Base-by-base conservation (phyloP, 2,113 vertebrate species). In the Leuciscus idus region DNA sequence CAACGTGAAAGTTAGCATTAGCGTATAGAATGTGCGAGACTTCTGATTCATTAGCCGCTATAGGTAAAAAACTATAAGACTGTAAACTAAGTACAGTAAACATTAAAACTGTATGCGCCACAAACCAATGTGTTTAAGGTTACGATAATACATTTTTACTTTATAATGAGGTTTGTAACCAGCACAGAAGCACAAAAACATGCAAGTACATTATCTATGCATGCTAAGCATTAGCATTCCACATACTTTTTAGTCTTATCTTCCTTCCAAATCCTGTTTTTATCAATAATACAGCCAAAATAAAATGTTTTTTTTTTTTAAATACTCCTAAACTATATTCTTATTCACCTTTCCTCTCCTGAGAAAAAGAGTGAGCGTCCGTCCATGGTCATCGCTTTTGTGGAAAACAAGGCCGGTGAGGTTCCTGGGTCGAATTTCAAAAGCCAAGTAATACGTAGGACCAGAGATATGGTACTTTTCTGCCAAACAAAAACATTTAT, bases 391-490 rank as follows among this genome's bases (percentile, higher is more conserved):
- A 81, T 87, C 92, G 81, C 91, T 93, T 6, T 92, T 62, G 30
- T 97, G 93, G 78, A 97, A 93, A 30, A 98, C 92, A 9, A 97
- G 83, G 33, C 96, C 95, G 1, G 92, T 93, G 28, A 93, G 91
- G 77, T 93, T 93, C 87, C 91, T 95, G 15, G 97, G 96, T 10
- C 92, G 95, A 87, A 97, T 88, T 79, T 94, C 93, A 83, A 98
- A 96, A 78, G 89, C 85, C 64, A 98, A 91, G 83, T 91, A 91
- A 89, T 97, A 96, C 46, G 94, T 92, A 30, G 93, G 85, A 57
- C 91, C 94, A 87, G 92, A 26, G 12, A 85, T 83, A 26, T 95
- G 91, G 85, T 88, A 66, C n/a, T 93, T 89, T 77, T 95, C 96
- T 97, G 76, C 12, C 85, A 78, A 85, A 87, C 2, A 72, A 57